These are phyloP conservation scores for Discoglossus pictus DNA, from an alignment of 2,797 vertebrate genomes.

Conservation along the genomic window DNA sequence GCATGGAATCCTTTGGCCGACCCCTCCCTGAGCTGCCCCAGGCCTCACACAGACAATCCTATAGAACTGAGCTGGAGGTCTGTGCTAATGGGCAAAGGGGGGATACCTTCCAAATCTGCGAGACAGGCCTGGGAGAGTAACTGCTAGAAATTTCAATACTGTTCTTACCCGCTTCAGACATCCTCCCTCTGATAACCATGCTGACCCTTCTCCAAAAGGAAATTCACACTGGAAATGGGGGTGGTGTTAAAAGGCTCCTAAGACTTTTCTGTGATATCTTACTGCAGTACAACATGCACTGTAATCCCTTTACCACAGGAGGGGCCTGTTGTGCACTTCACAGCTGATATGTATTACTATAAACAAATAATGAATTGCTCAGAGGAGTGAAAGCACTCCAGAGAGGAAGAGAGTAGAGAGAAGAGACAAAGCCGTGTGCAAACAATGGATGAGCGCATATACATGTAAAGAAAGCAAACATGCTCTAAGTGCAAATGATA, in stretches of 20 bases:
- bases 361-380: constrained; percentile 21
- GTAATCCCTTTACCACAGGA: constrained; percentile 15
- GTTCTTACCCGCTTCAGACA: constrained; percentile 28
- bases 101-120: constrained; percentile 75
- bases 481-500: constrained; percentile 20
- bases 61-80: constrained; percentile 85
- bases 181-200: constrained; percentile 26
- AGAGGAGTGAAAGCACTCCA: constrained; percentile 32
- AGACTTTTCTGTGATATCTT: constrained; percentile 41
- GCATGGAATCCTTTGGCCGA: constrained; percentile 88
- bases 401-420: constrained; percentile 22
- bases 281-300: constrained; percentile 18
- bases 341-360: constrained; percentile 22
- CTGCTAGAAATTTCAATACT: constrained; percentile 12
- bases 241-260: constrained; percentile 32
- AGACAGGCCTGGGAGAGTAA: constrained; percentile 71
- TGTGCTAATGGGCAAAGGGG: constrained; percentile 83
- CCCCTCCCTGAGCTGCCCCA: constrained; percentile 70
- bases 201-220: constrained; percentile 35
- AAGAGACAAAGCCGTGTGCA: constrained; percentile 17
- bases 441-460: constrained; percentile 27
- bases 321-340: constrained; percentile 27
- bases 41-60: constrained; percentile 64
- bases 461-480: constrained; percentile 22
- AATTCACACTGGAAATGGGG: constrained; percentile 31